Conservation (phyloP, 2,797 vertebrate genomes). For the Artibeus jamaicensis region DNA sequence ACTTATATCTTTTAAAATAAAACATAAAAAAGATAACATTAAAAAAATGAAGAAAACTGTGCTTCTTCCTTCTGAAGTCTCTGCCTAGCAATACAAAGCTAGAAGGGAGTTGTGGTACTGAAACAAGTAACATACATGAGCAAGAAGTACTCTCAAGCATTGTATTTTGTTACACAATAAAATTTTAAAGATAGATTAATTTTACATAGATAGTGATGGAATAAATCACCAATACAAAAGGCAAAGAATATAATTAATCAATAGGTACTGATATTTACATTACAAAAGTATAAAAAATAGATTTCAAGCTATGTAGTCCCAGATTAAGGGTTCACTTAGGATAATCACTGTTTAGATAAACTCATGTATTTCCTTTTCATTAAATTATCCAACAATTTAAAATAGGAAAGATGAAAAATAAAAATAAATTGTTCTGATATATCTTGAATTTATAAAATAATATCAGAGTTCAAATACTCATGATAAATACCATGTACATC, state of each 20-base stretch:
- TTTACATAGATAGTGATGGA: neutral
- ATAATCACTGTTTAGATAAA: neutral
- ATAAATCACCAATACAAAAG: constrained; percentile 21
- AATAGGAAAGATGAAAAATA: neutral
- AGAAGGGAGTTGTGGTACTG: neutral
- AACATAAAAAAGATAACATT: neutral
- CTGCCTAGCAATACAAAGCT: neutral
- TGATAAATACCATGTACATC: neutral
- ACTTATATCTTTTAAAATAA: neutral
- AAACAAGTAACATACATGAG: neutral
- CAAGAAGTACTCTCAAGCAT: neutral
- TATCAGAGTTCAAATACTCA: neutral
- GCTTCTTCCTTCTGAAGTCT: neutral
- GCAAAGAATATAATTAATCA: neutral
- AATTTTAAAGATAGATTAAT: neutral
- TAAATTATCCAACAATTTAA: neutral
- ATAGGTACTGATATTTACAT: neutral
- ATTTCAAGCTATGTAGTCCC: neutral
- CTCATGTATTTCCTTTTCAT: neutral
- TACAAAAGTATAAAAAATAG: neutral
- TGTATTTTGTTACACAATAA: neutral
- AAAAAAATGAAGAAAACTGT: neutral
- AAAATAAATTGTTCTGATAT: constrained; percentile 7
- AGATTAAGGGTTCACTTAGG: neutral
- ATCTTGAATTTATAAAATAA: constrained; percentile 3